A percentile compares a stretch with the other conserved stretches of the same genome.
Evolutionary conservation across 2,113 vertebrate species (phyloP).

Genomic region (Barnardius zonarius): DNA sequence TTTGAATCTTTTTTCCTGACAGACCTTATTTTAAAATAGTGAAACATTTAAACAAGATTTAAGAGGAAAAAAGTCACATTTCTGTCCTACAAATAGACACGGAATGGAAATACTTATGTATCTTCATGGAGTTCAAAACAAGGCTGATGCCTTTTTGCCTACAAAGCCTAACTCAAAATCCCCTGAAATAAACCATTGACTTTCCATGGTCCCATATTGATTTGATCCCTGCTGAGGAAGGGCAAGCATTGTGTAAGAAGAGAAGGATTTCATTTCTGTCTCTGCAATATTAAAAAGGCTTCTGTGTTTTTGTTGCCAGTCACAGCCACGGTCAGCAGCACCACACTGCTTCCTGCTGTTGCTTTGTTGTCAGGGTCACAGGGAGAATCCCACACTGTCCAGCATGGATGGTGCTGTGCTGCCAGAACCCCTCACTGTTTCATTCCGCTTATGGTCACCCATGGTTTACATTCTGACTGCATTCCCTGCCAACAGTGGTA

Average conservation of each 20-base stretch:
- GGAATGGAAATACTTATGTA: neutral
- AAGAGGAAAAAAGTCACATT: neutral
- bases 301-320: neutral
- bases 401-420: neutral
- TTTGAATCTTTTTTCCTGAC: neutral
- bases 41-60: neutral
- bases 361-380: neutral
- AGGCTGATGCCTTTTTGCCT: slow-evolving; percentile 14
- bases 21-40: neutral
- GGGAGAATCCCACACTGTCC: neutral
- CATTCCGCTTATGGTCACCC: neutral
- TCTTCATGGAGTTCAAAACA: neutral
- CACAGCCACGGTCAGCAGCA: neutral
- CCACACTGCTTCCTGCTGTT: neutral
- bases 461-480: neutral
- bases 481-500: neutral
- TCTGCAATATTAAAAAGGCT: slow-evolving; percentile 32
- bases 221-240: slow-evolving; percentile 31
- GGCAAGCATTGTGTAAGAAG: slow-evolving; percentile 1
- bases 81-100: neutral
- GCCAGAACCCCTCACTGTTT: neutral
- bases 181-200: slow-evolving; percentile 44
- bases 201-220: slow-evolving; percentile 10
- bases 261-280: slow-evolving; percentile 14
- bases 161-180: slow-evolving; percentile 42